Conservation (phyloP, 2,797 vertebrate genomes). For the Microchirus variegatus region DNA sequence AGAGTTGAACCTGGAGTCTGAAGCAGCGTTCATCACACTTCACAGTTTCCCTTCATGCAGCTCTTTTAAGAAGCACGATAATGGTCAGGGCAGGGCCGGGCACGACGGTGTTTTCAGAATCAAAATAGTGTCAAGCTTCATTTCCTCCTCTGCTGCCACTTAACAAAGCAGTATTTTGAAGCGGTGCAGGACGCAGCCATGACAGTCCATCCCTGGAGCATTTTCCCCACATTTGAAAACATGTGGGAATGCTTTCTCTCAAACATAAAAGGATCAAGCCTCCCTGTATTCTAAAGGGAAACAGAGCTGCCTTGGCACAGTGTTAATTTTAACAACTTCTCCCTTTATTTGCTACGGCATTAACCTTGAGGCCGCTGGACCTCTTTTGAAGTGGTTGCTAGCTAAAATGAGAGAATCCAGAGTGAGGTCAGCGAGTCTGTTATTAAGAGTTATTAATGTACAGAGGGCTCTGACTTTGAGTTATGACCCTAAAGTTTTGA, state of each 20-base stretch:
- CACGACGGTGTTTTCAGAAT: slow-evolving; percentile 86
- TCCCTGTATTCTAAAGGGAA: slow-evolving; percentile 77
- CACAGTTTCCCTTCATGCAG: slow-evolving; percentile 44
- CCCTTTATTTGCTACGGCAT: slow-evolving; percentile 74
- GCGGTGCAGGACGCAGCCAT: slow-evolving; percentile 71
- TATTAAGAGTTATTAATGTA: slow-evolving; percentile 73
- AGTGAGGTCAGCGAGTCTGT: slow-evolving; percentile 67
- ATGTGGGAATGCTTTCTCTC: slow-evolving; percentile 91
- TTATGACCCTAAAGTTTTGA: slow-evolving; percentile 45
- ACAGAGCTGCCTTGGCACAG: slow-evolving; percentile 77
- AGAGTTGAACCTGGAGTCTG: slow-evolving; percentile 25
- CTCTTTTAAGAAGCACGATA: slow-evolving; percentile 66
- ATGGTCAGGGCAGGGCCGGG: slow-evolving; percentile 70
- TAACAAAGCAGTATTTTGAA: slow-evolving; percentile 87
- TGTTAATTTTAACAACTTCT: slow-evolving; percentile 85
- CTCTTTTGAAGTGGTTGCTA: slow-evolving; percentile 72
- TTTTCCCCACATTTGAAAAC: slow-evolving; percentile 86
- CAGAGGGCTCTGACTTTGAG: slow-evolving; percentile 57
- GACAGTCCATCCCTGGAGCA: slow-evolving; percentile 84
- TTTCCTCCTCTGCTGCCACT: slow-evolving; percentile 83
- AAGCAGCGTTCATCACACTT: slow-evolving; percentile 27
- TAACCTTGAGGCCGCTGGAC: slow-evolving; percentile 76
- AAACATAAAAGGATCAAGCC: slow-evolving; percentile 84
- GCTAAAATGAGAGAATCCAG: slow-evolving; percentile 60
- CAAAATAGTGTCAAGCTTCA: slow-evolving; percentile 89